A percentile compares a stretch with the other conserved stretches of the same genome.
phyloP scores from a whole-genome alignment of 2,888 invertebrate species.

The Anagyrus pseudococci region DNA sequence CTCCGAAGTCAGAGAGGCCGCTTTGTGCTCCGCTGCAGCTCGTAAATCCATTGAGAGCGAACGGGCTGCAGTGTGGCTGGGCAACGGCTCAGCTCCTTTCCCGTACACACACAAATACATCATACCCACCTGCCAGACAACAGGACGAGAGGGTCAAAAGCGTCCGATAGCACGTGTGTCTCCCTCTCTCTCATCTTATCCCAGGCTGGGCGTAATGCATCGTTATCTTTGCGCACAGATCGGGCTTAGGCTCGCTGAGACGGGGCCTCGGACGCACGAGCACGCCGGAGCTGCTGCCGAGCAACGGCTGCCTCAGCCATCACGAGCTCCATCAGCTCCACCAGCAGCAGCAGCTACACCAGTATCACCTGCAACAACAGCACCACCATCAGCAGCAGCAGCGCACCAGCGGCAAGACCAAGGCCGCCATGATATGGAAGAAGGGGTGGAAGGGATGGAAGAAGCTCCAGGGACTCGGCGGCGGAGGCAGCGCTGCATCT shows the following conservation, averaged over 20 bases:
- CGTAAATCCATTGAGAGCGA: no score
- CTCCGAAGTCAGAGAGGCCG: no score
- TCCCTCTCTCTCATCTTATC: no score
- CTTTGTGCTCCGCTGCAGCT: no score
- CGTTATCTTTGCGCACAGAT: constrained; percentile 43
- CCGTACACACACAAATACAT: no score
- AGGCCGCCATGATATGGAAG: constrained; percentile 58
- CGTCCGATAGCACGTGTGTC: no score
- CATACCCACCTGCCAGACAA: no score
- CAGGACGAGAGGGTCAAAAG: no score
- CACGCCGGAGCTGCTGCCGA: constrained; percentile 44
- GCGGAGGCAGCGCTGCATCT: constrained; percentile 66
- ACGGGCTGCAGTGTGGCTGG: no score
- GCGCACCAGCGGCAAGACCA: constrained; percentile 47
- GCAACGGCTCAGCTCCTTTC: no score
- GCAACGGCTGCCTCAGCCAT: constrained; percentile 8
- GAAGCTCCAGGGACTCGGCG: constrained; percentile 77
- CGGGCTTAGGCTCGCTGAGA: constrained; percentile 56
- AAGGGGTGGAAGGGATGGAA: constrained; percentile 75
- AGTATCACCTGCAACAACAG: constrained; percentile 16
- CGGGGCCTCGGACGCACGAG: constrained; percentile 50
- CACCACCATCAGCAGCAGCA: constrained; percentile 39
- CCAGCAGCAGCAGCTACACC: constrained; percentile 7
- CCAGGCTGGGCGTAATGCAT: no score
- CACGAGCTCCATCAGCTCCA: constrained; percentile 10